Evolutionary conservation across 1,140 invertebrate genomes (phyloP).

Genomic region (Amphibalanus amphitrite): DNA sequence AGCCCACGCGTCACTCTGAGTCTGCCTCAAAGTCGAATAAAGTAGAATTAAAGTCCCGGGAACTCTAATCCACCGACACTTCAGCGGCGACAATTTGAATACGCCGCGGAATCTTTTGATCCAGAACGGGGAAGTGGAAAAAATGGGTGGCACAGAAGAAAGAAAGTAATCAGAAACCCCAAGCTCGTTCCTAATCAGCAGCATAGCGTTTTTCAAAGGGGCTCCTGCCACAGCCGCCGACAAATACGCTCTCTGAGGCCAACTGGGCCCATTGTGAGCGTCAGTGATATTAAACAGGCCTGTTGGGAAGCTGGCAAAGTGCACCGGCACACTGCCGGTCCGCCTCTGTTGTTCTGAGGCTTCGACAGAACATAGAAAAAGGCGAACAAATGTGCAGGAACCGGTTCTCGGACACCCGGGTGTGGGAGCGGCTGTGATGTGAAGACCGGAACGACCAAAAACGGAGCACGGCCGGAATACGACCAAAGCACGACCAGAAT

Average conservation of each 20-base stretch:
- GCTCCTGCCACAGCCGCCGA: background rate
- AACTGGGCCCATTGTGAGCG: background rate
- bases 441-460: no score
- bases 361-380: background rate
- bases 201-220: background rate
- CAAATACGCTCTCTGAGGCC: background rate
- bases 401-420: no score
- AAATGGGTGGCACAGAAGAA: background rate
- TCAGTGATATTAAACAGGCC: background rate
- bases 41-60: no score
- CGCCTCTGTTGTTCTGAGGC: background rate
- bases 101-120: background rate
- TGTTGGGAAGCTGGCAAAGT: background rate
- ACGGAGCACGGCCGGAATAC: no score
- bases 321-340: background rate
- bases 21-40: no score
- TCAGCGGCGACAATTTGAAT: background rate
- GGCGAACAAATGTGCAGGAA: no score
- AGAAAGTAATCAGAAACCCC: background rate
- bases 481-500: no score
- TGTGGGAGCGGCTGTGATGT: no score
- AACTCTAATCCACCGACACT: background rate
- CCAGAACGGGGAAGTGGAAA: background rate
- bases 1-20: no score
- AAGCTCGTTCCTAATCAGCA: background rate